Conservation (phyloP, 2,113 vertebrate genomes). For the Corythaeola cristata region DNA sequence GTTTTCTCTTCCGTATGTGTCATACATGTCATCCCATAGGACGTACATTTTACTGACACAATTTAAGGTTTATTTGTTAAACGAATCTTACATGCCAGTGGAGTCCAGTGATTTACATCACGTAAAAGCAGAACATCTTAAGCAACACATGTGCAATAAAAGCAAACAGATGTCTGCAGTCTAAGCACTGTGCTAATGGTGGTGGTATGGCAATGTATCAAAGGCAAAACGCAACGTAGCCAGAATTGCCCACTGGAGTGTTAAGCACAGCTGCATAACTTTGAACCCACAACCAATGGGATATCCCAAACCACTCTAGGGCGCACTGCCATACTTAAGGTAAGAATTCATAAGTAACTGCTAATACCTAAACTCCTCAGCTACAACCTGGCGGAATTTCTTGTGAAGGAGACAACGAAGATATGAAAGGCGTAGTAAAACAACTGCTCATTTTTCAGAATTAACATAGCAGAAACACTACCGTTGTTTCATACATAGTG, state of each 20-base stretch:
- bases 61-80: constrained; percentile 44
- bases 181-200: constrained; percentile 45
- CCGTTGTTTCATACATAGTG: neutral
- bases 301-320: neutral
- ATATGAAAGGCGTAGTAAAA: neutral
- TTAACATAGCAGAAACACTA: neutral
- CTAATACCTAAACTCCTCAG: neutral
- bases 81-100: neutral
- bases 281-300: neutral
- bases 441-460: constrained; percentile 1
- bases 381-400: constrained; percentile 27
- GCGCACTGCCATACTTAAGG: neutral
- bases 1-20: neutral
- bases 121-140: constrained; percentile 57
- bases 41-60: constrained; percentile 24
- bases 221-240: constrained; percentile 47
- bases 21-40: neutral
- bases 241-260: constrained; percentile 38
- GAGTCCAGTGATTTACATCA: constrained; percentile 58
- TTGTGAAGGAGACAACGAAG: neutral
- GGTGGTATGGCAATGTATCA: constrained; percentile 57
- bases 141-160: constrained; percentile 72
- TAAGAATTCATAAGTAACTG: constrained; percentile 39
- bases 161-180: constrained; percentile 72
- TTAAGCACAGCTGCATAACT: constrained; percentile 20